Evolutionary conservation across 2,113 vertebrate genomes (phyloP).

Genomic region (Indicator maculatus): DNA sequence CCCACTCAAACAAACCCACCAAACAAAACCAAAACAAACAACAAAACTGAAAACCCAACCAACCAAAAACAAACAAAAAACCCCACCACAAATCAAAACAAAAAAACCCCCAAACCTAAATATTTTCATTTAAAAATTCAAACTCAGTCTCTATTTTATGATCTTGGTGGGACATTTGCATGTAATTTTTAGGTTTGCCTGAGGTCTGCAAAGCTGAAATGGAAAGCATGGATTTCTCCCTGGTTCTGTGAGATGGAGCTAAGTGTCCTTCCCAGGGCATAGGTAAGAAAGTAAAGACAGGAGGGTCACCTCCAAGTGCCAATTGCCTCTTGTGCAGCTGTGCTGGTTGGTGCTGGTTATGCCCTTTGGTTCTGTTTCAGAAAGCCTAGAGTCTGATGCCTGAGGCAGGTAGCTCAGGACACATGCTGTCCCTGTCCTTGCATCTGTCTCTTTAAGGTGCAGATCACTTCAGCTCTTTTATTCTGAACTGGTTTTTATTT

Average conservation of each 20-base stretch:
- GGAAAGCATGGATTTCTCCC: neutral
- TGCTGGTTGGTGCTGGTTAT: neutral
- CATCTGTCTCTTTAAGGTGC: neutral
- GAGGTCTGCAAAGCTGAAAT: neutral
- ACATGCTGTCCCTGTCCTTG: neutral
- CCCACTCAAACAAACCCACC: no score
- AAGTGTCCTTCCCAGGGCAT: neutral
- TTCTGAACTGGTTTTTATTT: neutral
- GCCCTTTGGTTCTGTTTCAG: neutral
- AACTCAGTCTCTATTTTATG: neutral
- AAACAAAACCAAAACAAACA: no score
- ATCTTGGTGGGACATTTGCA: neutral
- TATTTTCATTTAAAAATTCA: neutral
- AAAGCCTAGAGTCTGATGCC: neutral
- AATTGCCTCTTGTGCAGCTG: neutral
- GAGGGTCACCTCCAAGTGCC: neutral
- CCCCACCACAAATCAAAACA: no score
- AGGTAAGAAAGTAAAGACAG: neutral
- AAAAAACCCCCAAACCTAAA: neutral
- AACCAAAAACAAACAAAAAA: no score
- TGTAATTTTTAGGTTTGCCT: neutral
- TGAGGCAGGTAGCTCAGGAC: neutral
- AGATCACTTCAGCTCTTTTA: neutral
- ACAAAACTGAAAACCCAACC: no score
- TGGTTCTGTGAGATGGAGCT: neutral